These are phyloP conservation scores for Acanthopagrus latus DNA, from an alignment of 2,797 vertebrate species.

Conservation along the genomic window DNA sequence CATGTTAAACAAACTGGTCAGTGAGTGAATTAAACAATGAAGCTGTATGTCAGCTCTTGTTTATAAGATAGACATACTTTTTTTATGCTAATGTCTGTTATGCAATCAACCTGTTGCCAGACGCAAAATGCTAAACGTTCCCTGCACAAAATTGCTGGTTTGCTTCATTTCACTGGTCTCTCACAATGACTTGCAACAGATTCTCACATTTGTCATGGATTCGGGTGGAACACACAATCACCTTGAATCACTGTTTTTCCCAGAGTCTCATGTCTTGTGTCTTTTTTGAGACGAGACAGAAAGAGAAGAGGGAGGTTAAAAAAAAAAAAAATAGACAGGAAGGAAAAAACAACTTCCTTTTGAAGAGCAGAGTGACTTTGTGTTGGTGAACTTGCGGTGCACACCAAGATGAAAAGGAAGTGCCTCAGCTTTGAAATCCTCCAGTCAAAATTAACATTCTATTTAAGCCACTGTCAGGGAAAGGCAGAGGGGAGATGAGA, in stretches of 20 bases:
- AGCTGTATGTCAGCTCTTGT: not conserved
- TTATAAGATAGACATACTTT: not conserved
- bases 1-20: not conserved
- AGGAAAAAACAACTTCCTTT: constrained; percentile 73
- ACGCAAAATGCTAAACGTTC: constrained; percentile 40
- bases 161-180: constrained; percentile 35
- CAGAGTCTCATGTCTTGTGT: constrained; percentile 62
- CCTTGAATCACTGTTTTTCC: constrained; percentile 61
- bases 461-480: constrained; percentile 83
- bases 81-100: constrained; percentile 7
- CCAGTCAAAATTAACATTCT: constrained; percentile 86
- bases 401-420: constrained; percentile 80
- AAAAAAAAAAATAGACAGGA: constrained; percentile 49
- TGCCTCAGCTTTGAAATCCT: constrained; percentile 82
- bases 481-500: constrained; percentile 73
- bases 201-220: constrained; percentile 55
- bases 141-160: constrained; percentile 35
- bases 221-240: constrained; percentile 55
- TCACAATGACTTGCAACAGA: constrained; percentile 31
- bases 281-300: constrained; percentile 61
- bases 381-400: constrained; percentile 82
- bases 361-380: constrained; percentile 77
- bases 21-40: not conserved
- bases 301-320: constrained; percentile 38
- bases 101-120: constrained; percentile 32